phyloP scores from a whole-genome alignment of 2,797 vertebrate genomes.

The Podarcis lilfordi region DNA sequence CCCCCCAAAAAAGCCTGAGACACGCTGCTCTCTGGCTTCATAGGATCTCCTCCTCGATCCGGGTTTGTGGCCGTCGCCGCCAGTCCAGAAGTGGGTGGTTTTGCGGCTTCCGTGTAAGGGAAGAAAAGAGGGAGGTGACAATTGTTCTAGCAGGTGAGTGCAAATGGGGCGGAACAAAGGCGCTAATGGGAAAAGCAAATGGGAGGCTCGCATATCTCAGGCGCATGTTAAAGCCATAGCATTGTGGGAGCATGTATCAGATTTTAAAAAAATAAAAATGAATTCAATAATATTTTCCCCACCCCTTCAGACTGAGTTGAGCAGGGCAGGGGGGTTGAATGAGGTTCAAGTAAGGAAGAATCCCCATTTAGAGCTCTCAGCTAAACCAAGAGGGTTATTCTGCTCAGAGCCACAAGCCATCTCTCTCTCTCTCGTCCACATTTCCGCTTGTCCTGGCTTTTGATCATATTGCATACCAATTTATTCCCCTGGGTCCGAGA shows the following conservation, averaged over 20 bases:
- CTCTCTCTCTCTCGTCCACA: neutral
- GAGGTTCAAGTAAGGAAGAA: neutral
- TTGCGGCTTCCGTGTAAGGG: neutral
- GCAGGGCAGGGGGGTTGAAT: neutral
- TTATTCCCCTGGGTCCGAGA: too few relatives aligned
- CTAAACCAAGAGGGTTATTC: neutral
- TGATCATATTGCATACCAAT: too few relatives aligned
- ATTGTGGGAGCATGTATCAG: conserved; percentile 33
- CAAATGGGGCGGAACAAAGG: neutral
- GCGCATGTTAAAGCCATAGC: neutral
- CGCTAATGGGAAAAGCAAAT: neutral
- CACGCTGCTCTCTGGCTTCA: too few relatives aligned
- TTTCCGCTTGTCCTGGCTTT: too few relatives aligned
- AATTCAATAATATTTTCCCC: conserved; percentile 3
- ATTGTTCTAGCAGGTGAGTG: neutral
- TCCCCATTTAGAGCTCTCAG: neutral
- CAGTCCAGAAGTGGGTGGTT: neutral
- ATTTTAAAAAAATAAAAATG: conserved; percentile 18
- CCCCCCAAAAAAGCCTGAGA: too few relatives aligned
- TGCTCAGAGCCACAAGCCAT: neutral
- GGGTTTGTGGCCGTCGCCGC: too few relatives aligned
- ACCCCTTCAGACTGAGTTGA: neutral
- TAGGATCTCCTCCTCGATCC: too few relatives aligned
- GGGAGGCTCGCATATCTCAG: neutral
- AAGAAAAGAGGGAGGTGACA: conserved; percentile 12